Percentiles rank a stretch among this genome's conserved stretches.
These are phyloP conservation scores for Otocyon megalotis DNA, from an alignment of 2,113 vertebrate species.

Conservation along the genomic window DNA sequence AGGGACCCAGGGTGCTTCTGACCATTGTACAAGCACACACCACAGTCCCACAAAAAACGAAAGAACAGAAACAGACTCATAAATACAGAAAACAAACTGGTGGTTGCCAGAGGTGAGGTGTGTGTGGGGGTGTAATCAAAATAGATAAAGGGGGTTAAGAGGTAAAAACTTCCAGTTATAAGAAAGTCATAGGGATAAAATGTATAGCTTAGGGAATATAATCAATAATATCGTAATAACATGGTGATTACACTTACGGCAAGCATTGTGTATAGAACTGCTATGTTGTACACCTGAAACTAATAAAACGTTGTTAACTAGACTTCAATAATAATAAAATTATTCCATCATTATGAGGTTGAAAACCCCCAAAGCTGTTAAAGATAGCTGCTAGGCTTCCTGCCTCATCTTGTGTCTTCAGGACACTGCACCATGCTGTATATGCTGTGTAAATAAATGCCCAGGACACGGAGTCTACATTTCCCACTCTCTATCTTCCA, in stretches of 20 bases:
- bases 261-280: background rate
- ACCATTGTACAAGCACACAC: fast-evolving
- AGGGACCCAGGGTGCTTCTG: background rate
- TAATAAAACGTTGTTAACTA: background rate
- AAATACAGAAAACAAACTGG: background rate
- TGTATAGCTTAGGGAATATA: background rate
- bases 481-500: background rate
- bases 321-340: background rate
- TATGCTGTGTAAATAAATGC: background rate
- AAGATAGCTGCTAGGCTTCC: background rate
- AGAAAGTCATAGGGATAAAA: background rate
- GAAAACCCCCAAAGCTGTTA: background rate
- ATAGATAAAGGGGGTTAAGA: background rate
- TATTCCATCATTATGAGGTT: background rate
- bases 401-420: background rate
- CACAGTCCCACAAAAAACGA: background rate
- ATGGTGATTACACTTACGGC: background rate
- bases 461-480: too few species aligned
- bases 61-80: background rate
- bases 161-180: background rate
- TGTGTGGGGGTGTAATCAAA: background rate
- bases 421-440: fast-evolving
- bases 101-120: background rate
- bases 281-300: background rate
- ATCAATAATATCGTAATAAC: background rate